These are phyloP conservation scores for Papilio dardanus DNA, from an alignment of 1,140 invertebrate genomes.

Conservation along the genomic window DNA sequence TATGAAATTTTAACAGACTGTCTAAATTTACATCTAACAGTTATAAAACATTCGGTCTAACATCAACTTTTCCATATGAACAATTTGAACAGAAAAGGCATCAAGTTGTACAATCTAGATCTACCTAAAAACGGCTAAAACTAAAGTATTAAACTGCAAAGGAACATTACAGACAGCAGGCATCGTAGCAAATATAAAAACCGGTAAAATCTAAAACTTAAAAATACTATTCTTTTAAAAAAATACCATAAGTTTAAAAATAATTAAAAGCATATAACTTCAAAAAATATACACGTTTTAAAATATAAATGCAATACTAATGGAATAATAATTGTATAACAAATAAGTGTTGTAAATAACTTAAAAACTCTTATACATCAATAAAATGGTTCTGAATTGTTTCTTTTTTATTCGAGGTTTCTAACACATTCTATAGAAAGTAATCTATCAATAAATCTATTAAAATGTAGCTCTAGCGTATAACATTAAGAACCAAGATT, in stretches of 20 bases:
- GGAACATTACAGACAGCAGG: slow-evolving; percentile 49
- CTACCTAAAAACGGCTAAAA: slow-evolving; percentile 32
- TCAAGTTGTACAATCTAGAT: slow-evolving; percentile 30
- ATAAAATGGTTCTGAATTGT: slow-evolving; percentile 26
- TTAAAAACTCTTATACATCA: slow-evolving; percentile 31
- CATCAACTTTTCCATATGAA: slow-evolving; percentile 36
- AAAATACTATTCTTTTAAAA: slow-evolving; percentile 55
- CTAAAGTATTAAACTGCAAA: slow-evolving; percentile 44
- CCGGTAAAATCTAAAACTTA: slow-evolving; percentile 51
- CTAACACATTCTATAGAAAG: slow-evolving; percentile 11
- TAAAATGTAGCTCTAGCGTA: slow-evolving; percentile 21
- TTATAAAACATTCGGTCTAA: slow-evolving; percentile 40
- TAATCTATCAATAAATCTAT: slow-evolving; percentile 29
- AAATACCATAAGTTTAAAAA: slow-evolving; percentile 52
- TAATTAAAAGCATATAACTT: slow-evolving; percentile 55
- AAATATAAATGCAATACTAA: slow-evolving; percentile 49
- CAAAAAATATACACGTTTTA: slow-evolving; percentile 58
- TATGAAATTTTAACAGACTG: slow-evolving; percentile 55
- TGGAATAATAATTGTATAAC: slow-evolving; percentile 45
- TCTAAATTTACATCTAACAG: slow-evolving; percentile 41
- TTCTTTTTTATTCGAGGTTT: slow-evolving; percentile 27
- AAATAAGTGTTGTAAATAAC: slow-evolving; percentile 36
- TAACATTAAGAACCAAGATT: slow-evolving; percentile 25
- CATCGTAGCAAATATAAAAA: slow-evolving; percentile 34
- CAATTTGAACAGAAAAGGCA: slow-evolving; percentile 30